Evolutionary conservation across 2,113 vertebrate species (phyloP), one percentile per base, ranked within the genome.

Genomic region (Cyanoderma ruficeps): DNA sequence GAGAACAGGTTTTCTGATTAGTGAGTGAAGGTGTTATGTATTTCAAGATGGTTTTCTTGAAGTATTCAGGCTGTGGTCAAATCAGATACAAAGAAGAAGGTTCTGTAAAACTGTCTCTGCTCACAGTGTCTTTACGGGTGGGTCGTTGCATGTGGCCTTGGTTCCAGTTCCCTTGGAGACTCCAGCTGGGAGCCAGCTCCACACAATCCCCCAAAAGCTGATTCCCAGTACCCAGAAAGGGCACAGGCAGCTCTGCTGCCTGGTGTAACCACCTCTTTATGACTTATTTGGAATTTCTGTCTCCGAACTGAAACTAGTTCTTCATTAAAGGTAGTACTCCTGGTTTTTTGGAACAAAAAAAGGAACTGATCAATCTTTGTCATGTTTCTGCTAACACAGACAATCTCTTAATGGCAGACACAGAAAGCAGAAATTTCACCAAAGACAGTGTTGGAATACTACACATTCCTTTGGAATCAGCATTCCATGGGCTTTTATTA

Each of bases 1-100:
- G 60, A 96, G 12, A 53, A 87, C n/a, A 91, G 41, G 14, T 93
- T 96, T 93, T 87, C 80, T 42, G 60, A 42, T 69, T 74, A 50
- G 25, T 59, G 15, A 71, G 56, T 39, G 89, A 55, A 89, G 14
- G 9, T 42, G 23, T 22, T 15, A 65, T 16, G 21, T 47, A 49
- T 74, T 96, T 94, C 18, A 70, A 53, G 59, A 18, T 44, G 10
- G 5, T 63, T 78, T 31, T 42, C 15, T 33, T 81, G 21, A 77
- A 53, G 28, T 41, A 8, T 5, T 59, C 18, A 7, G 22, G 5
- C 20, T 86, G 13, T 80, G 23, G 11, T 84, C 6, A 42, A 39
- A 60, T n/a, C 14, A 21, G 17, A 57, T 11, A 57, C 33, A 89
- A 72, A 28, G 27, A 28, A 44, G 13, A 41, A 76, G 7, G 10